Conservation (phyloP, 2,797 vertebrate genomes). For the Anableps anableps region DNA sequence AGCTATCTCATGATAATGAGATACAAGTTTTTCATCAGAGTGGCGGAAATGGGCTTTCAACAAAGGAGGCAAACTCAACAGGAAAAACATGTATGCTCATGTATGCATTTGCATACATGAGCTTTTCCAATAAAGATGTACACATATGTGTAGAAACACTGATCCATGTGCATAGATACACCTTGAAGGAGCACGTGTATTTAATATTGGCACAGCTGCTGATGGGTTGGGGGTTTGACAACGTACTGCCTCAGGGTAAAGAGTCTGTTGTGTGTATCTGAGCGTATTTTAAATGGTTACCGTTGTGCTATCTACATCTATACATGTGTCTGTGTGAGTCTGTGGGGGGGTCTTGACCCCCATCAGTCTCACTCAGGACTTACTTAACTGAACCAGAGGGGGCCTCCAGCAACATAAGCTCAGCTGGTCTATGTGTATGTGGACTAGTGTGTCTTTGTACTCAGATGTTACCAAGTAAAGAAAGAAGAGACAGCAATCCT, state of each 20-base stretch:
- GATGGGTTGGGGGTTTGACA: slow-evolving; percentile 35
- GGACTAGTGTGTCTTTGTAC: background rate
- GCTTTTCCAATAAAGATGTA: background rate
- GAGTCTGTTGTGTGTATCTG: slow-evolving; percentile 13
- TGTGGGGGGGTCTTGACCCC: slow-evolving; percentile 71
- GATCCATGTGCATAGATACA: background rate
- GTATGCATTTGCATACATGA: slow-evolving; percentile 17
- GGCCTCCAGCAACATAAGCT: slow-evolving; percentile 56
- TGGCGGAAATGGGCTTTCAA: too few species aligned
- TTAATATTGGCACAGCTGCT: slow-evolving; percentile 47
- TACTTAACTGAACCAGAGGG: slow-evolving; percentile 79
- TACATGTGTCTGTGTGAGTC: slow-evolving; percentile 11
- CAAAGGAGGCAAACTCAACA: too few species aligned
- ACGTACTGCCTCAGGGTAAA: slow-evolving; percentile 60
- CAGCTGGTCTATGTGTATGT: slow-evolving; percentile 21
- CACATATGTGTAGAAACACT: background rate
- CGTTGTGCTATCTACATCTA: background rate
- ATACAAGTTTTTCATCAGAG: too few species aligned
- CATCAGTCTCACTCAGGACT: slow-evolving; percentile 86
- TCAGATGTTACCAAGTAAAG: background rate
- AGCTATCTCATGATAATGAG: too few species aligned
- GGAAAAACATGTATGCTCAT: too few species aligned
- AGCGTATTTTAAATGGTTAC: background rate
- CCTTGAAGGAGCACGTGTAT: slow-evolving; percentile 16
- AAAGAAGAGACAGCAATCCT: background rate